Percentiles rank a stretch among this genome's conserved stretches.
These are phyloP conservation scores for Telenomus remus DNA, from an alignment of 1,140 invertebrate genomes.

Conservation along the genomic window DNA sequence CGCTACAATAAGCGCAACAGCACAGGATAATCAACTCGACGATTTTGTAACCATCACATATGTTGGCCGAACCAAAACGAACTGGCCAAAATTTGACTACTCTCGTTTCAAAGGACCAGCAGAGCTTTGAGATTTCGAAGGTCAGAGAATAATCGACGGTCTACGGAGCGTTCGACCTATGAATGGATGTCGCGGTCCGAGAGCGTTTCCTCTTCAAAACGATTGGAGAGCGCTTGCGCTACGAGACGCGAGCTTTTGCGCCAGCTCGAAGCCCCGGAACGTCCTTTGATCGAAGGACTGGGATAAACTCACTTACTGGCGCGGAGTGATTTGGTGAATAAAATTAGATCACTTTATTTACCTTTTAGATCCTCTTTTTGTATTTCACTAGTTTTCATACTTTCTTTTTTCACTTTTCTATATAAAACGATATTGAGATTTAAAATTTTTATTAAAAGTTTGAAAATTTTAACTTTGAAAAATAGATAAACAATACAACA, in stretches of 20 bases:
- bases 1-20: not conserved
- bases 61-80: not conserved
- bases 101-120: not conserved
- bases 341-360: no score
- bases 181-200: slow-evolving; percentile 62
- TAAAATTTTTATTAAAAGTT: no score
- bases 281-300: slow-evolving; percentile 60
- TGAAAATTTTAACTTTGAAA: not conserved
- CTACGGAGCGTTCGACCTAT: slow-evolving; percentile 56
- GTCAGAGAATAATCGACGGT: slow-evolving; percentile 26
- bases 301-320: slow-evolving; percentile 33
- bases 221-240: slow-evolving; percentile 41
- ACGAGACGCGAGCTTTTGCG: slow-evolving; percentile 53
- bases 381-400: no score
- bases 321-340: slow-evolving; percentile 13
- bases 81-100: not conserved
- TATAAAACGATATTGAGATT: no score
- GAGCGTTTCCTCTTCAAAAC: slow-evolving; percentile 59
- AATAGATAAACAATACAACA: not conserved
- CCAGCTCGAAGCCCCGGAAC: slow-evolving; percentile 54
- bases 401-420: no score
- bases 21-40: not conserved
- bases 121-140: slow-evolving; percentile 6
- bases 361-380: no score
- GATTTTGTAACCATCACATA: not conserved